Evolutionary conservation across 1,140 invertebrate species (phyloP).

Genomic region (Bombus pascuorum): DNA sequence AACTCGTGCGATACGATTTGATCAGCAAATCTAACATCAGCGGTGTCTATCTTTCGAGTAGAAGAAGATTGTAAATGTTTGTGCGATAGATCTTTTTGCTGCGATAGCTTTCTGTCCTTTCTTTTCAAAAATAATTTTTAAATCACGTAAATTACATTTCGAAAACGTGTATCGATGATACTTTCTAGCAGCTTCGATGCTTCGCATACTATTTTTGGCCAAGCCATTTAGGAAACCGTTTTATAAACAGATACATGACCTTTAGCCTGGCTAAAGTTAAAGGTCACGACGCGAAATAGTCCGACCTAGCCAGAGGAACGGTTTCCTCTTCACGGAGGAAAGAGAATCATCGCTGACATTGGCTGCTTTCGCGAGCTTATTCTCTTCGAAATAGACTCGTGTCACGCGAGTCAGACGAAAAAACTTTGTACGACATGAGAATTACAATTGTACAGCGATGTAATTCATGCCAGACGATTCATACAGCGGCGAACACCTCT

Average conservation of each 20-base stretch:
- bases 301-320: constrained; percentile 35
- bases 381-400: background rate
- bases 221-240: constrained; percentile 52
- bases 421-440: background rate
- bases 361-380: background rate
- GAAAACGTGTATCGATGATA: background rate
- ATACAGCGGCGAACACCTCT: background rate
- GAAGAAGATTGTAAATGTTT: too few relatives aligned
- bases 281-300: constrained; percentile 67
- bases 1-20: too few relatives aligned
- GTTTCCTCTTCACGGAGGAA: background rate
- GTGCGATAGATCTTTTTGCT: too few relatives aligned
- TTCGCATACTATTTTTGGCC: constrained; percentile 71
- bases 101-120: too few relatives aligned
- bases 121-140: too few relatives aligned
- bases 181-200: constrained; percentile 41
- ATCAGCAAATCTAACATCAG: too few relatives aligned
- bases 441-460: background rate
- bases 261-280: constrained; percentile 69
- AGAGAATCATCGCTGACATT: background rate
- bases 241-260: constrained; percentile 67
- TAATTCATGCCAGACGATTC: background rate
- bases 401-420: background rate
- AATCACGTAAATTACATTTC: too few relatives aligned
- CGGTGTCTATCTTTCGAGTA: too few relatives aligned